Percentiles rank a stretch among this genome's conserved stretches.
Evolutionary conservation across 2,113 vertebrate genomes (phyloP).

Genomic region (Lophochroa leadbeateri): DNA sequence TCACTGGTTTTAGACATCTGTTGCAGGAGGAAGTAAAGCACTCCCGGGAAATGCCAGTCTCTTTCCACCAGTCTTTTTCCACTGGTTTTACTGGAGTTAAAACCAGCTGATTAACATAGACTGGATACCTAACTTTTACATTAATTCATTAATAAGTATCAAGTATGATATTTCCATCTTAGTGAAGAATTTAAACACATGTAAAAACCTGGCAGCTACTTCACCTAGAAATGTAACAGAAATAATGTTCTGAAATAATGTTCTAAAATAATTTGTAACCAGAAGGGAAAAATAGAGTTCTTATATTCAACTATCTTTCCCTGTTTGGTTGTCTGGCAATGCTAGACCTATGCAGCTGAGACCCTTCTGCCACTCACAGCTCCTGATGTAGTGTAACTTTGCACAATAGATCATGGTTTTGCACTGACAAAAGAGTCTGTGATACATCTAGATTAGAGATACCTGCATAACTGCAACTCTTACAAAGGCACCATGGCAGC

Average conservation of each 20-base stretch:
- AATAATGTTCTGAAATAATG: background rate
- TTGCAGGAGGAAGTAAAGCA: background rate
- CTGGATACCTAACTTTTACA: background rate
- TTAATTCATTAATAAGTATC: background rate
- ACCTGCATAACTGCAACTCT: background rate
- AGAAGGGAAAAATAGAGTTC: background rate
- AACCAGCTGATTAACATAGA: background rate
- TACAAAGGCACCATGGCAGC: background rate
- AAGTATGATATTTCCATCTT: background rate
- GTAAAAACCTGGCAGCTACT: background rate
- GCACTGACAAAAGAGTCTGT: background rate
- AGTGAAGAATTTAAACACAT: background rate
- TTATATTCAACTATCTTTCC: background rate
- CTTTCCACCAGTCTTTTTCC: background rate
- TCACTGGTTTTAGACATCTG: background rate
- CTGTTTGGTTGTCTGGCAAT: background rate
- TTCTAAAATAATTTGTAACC: background rate
- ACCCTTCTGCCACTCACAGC: background rate
- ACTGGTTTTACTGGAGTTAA: background rate
- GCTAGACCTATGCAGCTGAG: background rate
- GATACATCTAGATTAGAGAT: background rate
- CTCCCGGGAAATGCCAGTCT: background rate
- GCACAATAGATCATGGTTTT: background rate
- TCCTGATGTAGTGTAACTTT: background rate
- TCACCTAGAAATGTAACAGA: background rate